phyloP scores from a whole-genome alignment of 2,888 invertebrate genomes.

The Epirrhoe tristata region DNA sequence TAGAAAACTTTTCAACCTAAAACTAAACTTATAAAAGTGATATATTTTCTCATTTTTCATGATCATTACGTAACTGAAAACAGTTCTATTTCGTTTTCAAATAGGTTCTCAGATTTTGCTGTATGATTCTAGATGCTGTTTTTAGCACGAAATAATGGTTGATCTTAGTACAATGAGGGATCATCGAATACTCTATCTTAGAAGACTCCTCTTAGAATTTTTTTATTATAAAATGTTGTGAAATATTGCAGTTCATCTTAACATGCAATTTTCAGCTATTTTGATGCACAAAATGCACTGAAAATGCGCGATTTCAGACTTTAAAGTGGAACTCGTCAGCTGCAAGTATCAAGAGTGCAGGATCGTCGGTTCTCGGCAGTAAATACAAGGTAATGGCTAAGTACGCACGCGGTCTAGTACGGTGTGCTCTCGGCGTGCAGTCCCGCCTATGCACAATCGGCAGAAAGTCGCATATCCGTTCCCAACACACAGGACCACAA shows the following conservation, averaged over 20 bases:
- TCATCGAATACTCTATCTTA: no score
- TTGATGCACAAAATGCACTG: not conserved
- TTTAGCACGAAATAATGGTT: no score
- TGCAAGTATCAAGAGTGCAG: conserved; percentile 69
- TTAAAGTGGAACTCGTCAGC: not conserved
- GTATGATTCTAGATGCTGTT: no score
- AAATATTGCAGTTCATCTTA: not conserved
- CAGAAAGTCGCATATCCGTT: conserved; percentile 82
- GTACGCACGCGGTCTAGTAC: conserved; percentile 85
- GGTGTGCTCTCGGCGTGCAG: conserved; percentile 84
- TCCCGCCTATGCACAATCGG: conserved; percentile 84
- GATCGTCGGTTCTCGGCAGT: conserved; percentile 67
- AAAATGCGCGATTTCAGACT: not conserved
- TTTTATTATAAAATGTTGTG: not conserved
- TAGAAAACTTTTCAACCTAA: no score
- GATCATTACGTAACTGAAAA: no score
- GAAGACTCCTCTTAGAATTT: no score
- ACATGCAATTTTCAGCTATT: not conserved
- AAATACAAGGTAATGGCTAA: conserved; percentile 86
- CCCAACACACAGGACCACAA: conserved; percentile 71
- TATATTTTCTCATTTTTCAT: no score
- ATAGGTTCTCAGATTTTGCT: no score
- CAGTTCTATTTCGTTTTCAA: no score
- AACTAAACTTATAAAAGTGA: no score
- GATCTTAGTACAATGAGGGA: no score